Evolutionary conservation across 2,888 invertebrate species (phyloP).

Genomic region (Galerucella pusilla): DNA sequence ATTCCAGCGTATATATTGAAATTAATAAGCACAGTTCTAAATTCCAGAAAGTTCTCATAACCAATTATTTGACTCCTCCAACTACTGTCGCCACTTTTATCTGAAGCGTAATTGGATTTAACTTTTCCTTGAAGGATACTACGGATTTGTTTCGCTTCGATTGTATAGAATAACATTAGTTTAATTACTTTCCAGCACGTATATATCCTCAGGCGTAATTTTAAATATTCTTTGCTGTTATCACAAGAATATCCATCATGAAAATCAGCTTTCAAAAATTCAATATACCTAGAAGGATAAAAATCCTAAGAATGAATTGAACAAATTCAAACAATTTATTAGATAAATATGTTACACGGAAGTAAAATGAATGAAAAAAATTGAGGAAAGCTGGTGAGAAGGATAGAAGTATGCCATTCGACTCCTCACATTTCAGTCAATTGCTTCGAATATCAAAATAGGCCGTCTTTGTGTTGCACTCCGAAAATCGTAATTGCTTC

Average conservation of each 20-base stretch:
- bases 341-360: too few species aligned
- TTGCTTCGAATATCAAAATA: too few species aligned
- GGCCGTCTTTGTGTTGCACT: too few species aligned
- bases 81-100: constrained; percentile 12
- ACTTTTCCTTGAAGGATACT: constrained; percentile 34
- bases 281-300: not conserved
- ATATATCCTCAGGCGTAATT: not conserved
- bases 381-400: too few species aligned
- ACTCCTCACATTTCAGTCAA: too few species aligned
- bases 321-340: not conserved
- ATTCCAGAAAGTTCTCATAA: constrained; percentile 14
- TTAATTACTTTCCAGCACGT: constrained; percentile 38
- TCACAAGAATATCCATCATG: not conserved
- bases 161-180: constrained; percentile 39
- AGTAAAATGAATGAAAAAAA: too few species aligned
- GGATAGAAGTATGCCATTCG: too few species aligned
- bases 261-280: not conserved
- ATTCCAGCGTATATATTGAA: not conserved
- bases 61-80: constrained; percentile 11
- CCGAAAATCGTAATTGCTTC: too few species aligned
- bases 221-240: not conserved
- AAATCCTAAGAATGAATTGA: not conserved
- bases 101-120: constrained; percentile 25
- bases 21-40: constrained; percentile 22
- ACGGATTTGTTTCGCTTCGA: constrained; percentile 24